A percentile compares a stretch with the other conserved stretches of the same genome.
phyloP scores from a whole-genome alignment of 2,888 invertebrate genomes.

The Eledone cirrhosa region DNA sequence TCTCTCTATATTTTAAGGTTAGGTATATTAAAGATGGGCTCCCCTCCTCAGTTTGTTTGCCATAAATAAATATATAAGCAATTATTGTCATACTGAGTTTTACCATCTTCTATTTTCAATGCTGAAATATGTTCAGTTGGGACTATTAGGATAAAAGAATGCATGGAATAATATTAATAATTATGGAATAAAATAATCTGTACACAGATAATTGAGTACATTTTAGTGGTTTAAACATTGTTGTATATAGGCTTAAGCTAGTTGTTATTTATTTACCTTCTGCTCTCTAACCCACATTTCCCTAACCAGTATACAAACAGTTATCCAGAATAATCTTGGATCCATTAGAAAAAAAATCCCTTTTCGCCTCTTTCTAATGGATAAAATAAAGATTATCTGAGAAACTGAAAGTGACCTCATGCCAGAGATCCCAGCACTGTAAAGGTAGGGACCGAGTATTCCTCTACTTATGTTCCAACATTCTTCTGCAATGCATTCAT shows the following conservation, averaged over 20 bases:
- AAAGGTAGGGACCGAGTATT: background rate
- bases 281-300: background rate
- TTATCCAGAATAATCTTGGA: background rate
- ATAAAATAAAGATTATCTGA: background rate
- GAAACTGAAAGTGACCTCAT: background rate
- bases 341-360: background rate
- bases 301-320: background rate
- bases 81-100: too few relatives aligned
- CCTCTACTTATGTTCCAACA: slow-evolving; percentile 19
- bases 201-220: background rate
- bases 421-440: background rate
- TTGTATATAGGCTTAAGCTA: too few relatives aligned
- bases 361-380: slow-evolving; percentile 21
- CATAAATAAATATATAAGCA: too few relatives aligned
- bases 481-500: slow-evolving; percentile 20
- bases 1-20: too few relatives aligned
- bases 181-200: too few relatives aligned
- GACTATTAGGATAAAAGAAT: too few relatives aligned
- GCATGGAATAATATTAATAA: too few relatives aligned
- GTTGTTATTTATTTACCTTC: too few relatives aligned
- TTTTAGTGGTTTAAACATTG: background rate
- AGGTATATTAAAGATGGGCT: too few relatives aligned
- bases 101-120: too few relatives aligned
- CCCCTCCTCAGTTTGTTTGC: too few relatives aligned
- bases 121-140: too few relatives aligned